These are phyloP conservation scores for Trypoxylon attenuatum DNA, from an alignment of 2,888 invertebrate genomes.

Conservation along the genomic window DNA sequence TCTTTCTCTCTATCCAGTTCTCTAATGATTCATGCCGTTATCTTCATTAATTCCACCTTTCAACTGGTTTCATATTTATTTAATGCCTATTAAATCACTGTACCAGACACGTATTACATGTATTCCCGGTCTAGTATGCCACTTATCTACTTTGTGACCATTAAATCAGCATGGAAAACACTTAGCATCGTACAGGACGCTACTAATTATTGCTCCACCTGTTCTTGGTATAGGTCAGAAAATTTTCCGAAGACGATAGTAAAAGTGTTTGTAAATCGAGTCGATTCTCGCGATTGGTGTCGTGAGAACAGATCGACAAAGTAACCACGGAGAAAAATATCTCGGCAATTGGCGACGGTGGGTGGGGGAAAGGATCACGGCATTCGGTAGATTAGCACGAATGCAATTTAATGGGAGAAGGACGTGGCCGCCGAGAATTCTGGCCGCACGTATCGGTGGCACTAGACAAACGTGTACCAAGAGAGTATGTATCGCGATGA, in stretches of 20 bases:
- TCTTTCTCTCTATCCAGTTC: too few relatives aligned
- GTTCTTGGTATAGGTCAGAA: too few relatives aligned
- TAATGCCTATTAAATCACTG: too few relatives aligned
- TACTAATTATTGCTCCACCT: too few relatives aligned
- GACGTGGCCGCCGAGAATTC: slow-evolving; percentile 13
- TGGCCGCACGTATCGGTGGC: slow-evolving; percentile 35
- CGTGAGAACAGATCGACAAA: slow-evolving; percentile 11
- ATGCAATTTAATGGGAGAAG: slow-evolving; percentile 46
- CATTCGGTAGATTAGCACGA: slow-evolving; percentile 41
- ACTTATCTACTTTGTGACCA: too few relatives aligned
- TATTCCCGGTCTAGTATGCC: too few relatives aligned
- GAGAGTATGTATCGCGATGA: too few relatives aligned
- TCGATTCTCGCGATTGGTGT: background rate
- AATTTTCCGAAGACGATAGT: too few relatives aligned
- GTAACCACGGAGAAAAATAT: background rate
- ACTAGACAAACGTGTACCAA: slow-evolving; percentile 52
- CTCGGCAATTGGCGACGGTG: slow-evolving; percentile 21
- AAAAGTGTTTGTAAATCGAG: too few relatives aligned
- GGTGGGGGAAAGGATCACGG: background rate
- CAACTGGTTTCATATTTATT: background rate
- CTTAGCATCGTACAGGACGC: too few relatives aligned
- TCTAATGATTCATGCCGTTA: background rate
- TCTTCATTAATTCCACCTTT: background rate
- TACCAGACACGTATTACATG: too few relatives aligned
- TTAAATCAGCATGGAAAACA: too few relatives aligned